Evolutionary conservation across 2,113 vertebrate species (phyloP).

Genomic region (Plectropomus leopardus): DNA sequence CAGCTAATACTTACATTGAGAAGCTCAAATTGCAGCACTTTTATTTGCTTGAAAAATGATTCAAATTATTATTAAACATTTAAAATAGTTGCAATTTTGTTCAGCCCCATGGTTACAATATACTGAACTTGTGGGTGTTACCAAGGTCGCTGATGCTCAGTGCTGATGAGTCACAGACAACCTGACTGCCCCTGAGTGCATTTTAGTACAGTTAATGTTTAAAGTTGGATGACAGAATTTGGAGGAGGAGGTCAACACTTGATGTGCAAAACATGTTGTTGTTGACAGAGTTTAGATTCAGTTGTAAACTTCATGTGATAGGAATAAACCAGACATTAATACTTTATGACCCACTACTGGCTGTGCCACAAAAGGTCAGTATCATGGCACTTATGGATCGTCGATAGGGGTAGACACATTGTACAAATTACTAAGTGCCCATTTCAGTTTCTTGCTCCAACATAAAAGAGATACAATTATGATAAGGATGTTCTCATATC

Average conservation of each 20-base stretch:
- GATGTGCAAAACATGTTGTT: not conserved
- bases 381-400: not conserved
- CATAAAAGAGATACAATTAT: slow-evolving; percentile 28
- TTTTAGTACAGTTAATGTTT: not conserved
- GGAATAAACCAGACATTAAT: not conserved
- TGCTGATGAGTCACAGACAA: too few relatives aligned
- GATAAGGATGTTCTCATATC: slow-evolving; percentile 37
- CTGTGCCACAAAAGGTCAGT: not conserved
- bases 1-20: too few relatives aligned
- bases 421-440: not conserved
- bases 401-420: not conserved
- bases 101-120: too few relatives aligned
- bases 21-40: not conserved
- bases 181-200: not conserved
- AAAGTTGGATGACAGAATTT: not conserved
- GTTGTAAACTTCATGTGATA: not conserved
- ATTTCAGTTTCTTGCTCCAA: slow-evolving; percentile 24
- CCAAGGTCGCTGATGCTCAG: too few relatives aligned
- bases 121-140: too few relatives aligned
- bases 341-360: not conserved
- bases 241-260: not conserved
- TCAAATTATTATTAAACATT: not conserved
- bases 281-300: not conserved
- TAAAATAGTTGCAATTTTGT: not conserved
- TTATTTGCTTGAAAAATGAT: not conserved